These are phyloP conservation scores for Atractosteus spatula DNA, from an alignment of 2,113 vertebrate species.

Conservation along the genomic window DNA sequence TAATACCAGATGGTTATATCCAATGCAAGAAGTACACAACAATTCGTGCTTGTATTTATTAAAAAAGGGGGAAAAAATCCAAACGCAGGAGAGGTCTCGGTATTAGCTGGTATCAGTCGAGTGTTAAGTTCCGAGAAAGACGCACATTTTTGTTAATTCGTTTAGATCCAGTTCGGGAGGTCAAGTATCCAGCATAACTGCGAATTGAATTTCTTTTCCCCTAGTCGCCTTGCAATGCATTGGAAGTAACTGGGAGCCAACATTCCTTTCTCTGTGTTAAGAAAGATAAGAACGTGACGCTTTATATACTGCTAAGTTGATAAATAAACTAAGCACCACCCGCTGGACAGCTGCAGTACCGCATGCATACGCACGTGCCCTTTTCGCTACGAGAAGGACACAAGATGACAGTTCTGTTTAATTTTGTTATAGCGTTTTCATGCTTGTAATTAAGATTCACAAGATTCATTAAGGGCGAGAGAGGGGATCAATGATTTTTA, in stretches of 20 bases:
- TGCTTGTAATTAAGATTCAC: no score
- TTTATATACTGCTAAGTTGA: slow-evolving; percentile 21
- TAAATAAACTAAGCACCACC: slow-evolving; percentile 29
- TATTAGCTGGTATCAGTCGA: not conserved
- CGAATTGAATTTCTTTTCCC: not conserved
- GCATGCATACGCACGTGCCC: not conserved
- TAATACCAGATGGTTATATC: not conserved
- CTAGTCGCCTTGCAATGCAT: not conserved
- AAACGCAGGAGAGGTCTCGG: not conserved
- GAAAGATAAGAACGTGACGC: not conserved
- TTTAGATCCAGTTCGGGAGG: not conserved
- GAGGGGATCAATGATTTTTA: no score
- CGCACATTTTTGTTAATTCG: slow-evolving; percentile 12
- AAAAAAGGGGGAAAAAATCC: not conserved
- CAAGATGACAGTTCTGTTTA: no score
- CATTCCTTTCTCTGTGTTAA: slow-evolving; percentile 7
- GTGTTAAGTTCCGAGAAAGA: not conserved
- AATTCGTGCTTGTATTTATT: not conserved
- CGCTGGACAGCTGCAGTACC: slow-evolving; percentile 12
- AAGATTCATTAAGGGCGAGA: no score
- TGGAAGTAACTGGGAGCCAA: not conserved
- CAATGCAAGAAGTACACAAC: slow-evolving; percentile 4
- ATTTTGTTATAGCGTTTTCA: no score
- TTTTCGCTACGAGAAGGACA: no score
- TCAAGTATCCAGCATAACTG: slow-evolving; percentile 13